These are phyloP conservation scores for Lynx canadensis DNA, from an alignment of 2,113 vertebrate genomes.

Conservation along the genomic window DNA sequence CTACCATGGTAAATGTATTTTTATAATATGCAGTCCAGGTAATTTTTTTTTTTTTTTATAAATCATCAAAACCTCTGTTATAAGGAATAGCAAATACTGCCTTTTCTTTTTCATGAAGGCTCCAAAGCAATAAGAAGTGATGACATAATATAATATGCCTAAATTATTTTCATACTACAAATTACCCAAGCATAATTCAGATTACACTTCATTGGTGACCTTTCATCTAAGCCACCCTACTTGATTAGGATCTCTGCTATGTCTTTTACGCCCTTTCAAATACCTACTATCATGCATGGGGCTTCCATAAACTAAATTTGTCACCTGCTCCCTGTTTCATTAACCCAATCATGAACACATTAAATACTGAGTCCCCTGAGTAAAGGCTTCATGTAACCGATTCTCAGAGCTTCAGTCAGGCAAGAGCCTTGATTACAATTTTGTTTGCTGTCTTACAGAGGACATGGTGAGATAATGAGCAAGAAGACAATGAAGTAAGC, in stretches of 20 bases:
- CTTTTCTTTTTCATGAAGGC: background rate
- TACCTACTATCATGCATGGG: background rate
- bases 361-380: conserved; percentile 58
- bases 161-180: conserved; percentile 16
- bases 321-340: conserved; percentile 55
- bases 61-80: conserved; percentile 22
- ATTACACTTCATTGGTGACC: conserved; percentile 65
- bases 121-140: conserved; percentile 6
- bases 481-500: conserved; percentile 4
- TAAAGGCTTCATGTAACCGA: conserved; percentile 35
- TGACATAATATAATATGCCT: background rate
- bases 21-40: background rate
- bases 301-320: background rate
- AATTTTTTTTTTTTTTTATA: background rate
- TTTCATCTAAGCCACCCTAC: conserved; percentile 18
- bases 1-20: background rate
- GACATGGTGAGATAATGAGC: background rate
- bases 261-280: background rate
- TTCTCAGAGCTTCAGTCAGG: conserved; percentile 8
- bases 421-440: background rate
- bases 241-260: conserved; percentile 39
- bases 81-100: conserved; percentile 2
- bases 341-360: conserved; percentile 22
- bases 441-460: background rate
- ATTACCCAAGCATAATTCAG: conserved; percentile 19